A percentile compares a stretch with the other conserved stretches of the same genome.
These are phyloP conservation scores for Dendrophyllia cribrosa DNA, from an alignment of 64 coral and sea anemone species.

Conservation along the genomic window DNA sequence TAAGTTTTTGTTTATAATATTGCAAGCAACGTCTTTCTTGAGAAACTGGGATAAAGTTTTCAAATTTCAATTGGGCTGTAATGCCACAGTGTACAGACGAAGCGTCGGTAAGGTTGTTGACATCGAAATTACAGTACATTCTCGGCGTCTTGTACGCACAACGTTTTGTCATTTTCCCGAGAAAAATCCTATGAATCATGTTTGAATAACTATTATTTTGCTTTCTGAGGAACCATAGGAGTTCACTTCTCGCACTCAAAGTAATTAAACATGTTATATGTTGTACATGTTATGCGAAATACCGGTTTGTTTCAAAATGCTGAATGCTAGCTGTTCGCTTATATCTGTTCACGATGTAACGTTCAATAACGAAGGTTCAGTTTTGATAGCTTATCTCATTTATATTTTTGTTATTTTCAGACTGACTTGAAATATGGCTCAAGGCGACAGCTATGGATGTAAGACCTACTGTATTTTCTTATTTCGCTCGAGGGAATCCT, in stretches of 20 bases:
- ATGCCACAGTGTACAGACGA: not conserved
- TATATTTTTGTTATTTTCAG: slow-evolving; percentile 10
- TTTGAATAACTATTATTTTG: not conserved
- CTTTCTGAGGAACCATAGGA: not conserved
- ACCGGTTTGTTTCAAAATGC: not conserved
- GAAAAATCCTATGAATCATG: not conserved
- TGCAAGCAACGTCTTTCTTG: not conserved
- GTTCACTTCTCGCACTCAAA: not conserved
- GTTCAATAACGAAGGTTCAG: not conserved
- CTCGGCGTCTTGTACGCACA: not conserved
- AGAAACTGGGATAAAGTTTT: not conserved
- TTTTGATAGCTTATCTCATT: not conserved
- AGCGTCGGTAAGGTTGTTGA: not conserved
- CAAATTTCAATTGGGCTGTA: not conserved
- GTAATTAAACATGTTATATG: not conserved
- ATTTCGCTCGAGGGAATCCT: slow-evolving; percentile 72
- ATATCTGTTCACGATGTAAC: slow-evolving; percentile 3
- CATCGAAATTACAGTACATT: not conserved
- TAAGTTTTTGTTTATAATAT: not conserved
- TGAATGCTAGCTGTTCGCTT: not conserved
- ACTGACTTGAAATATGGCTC: slow-evolving; percentile 33
- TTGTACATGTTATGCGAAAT: not conserved
- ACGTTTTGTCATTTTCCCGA: not conserved
- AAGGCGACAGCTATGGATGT: slow-evolving; percentile 66
- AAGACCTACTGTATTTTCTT: slow-evolving; percentile 60